These are phyloP conservation scores for Amia ocellicauda DNA, from an alignment of 2,113 vertebrate species.

Conservation along the genomic window DNA sequence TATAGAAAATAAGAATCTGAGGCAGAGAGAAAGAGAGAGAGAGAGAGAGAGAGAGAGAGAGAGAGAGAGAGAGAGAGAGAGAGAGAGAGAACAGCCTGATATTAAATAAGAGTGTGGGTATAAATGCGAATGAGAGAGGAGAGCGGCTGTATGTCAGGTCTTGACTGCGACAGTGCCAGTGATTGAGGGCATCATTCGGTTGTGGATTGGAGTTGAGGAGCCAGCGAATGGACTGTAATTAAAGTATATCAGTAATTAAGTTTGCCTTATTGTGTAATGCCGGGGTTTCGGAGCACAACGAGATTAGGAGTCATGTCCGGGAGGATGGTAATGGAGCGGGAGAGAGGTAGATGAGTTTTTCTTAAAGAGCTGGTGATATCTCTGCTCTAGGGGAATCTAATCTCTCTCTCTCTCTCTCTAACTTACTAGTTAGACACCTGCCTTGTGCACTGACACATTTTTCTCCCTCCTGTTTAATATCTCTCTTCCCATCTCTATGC, in stretches of 20 bases:
- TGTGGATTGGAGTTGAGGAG: no score
- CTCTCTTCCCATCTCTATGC: neutral
- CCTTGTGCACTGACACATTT: neutral
- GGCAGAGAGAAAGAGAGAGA: no score
- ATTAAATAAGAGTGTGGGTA: no score
- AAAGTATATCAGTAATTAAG: neutral
- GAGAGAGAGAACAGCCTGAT: neutral
- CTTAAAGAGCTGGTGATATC: neutral
- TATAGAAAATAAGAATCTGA: no score
- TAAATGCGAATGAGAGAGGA: no score
- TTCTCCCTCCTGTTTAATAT: neutral
- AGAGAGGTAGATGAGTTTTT: neutral
- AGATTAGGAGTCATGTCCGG: neutral
- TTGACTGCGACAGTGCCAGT: no score
- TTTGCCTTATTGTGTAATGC: no score
- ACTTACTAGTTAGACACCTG: neutral
- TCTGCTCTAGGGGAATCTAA: neutral
- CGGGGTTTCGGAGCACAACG: no score
- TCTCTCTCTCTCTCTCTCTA: neutral
- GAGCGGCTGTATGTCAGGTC: no score
- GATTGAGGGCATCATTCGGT: no score
- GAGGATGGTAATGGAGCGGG: neutral
- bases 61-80: neutral
- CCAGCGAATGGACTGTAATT: conserved; percentile 1
- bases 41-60: no score